A percentile compares a stretch with the other conserved stretches of the same genome.
These are phyloP conservation scores for Lepidurus arcticus DNA, from an alignment of 1,140 invertebrate species.

Conservation along the genomic window DNA sequence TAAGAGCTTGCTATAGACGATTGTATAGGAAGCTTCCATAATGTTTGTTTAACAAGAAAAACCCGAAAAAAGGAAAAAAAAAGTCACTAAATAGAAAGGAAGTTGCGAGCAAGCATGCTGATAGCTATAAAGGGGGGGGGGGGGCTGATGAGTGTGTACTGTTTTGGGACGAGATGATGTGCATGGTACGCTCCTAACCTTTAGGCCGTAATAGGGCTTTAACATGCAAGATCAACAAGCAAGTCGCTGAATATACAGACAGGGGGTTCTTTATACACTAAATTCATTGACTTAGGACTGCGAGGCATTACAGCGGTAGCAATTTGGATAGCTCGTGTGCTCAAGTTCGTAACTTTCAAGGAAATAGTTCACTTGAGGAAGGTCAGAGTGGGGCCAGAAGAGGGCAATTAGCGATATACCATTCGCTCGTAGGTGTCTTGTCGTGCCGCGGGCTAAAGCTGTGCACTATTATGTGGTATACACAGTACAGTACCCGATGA, in stretches of 20 bases:
- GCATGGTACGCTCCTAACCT: background rate
- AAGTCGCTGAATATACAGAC: background rate
- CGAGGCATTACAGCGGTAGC: background rate
- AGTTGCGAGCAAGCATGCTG: background rate
- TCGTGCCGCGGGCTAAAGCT: slow-evolving; percentile 5
- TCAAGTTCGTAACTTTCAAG: background rate
- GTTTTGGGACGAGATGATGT: background rate
- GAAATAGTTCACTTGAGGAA: background rate
- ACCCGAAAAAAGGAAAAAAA: background rate
- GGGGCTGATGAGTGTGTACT: background rate
- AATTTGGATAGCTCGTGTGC: background rate
- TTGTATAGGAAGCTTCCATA: slow-evolving; percentile 1
- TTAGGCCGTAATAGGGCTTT: slow-evolving; percentile 10
- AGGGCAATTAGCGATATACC: background rate
- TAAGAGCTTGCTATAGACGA: background rate
- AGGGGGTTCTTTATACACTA: background rate
- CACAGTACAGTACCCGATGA: background rate
- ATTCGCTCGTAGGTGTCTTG: background rate
- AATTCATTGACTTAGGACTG: background rate
- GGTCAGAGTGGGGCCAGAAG: background rate
- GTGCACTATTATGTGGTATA: background rate
- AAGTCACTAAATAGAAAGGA: background rate
- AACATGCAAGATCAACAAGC: slow-evolving; percentile 12
- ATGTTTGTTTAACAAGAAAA: background rate
- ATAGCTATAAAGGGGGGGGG: background rate